Conservation (phyloP, 30 jellyfish, hydroid and myxozoan species). For the Aurelia sp. region DNA sequence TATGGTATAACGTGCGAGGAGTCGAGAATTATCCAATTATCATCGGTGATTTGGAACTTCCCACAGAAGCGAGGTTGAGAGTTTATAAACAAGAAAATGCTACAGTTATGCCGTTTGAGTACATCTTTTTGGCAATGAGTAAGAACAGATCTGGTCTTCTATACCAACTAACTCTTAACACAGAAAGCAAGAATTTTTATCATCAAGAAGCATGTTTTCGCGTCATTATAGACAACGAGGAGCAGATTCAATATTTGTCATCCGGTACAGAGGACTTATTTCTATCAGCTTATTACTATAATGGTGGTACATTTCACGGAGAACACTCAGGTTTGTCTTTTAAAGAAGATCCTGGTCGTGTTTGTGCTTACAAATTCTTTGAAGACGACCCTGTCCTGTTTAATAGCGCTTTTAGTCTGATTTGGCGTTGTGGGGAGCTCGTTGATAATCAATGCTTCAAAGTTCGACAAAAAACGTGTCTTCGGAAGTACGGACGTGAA, state of each 20-base stretch:
- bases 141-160: slow-evolving; percentile 61
- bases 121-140: slow-evolving; percentile 59
- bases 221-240: slow-evolving; percentile 13
- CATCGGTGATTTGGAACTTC: slow-evolving; percentile 82
- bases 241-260: slow-evolving; percentile 63
- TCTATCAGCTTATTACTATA: slow-evolving; percentile 79
- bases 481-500: slow-evolving; percentile 26
- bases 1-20: slow-evolving; percentile 83
- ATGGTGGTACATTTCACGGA: slow-evolving; percentile 75
- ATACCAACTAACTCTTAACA: slow-evolving; percentile 51
- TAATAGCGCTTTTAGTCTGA: slow-evolving; percentile 40
- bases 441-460: slow-evolving; percentile 59
- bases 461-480: slow-evolving; percentile 24
- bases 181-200: slow-evolving; percentile 63
- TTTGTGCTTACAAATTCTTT: slow-evolving; percentile 85
- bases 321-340: slow-evolving; percentile 85
- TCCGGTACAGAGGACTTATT: slow-evolving; percentile 92
- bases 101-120: slow-evolving; percentile 56
- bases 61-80: slow-evolving; percentile 48
- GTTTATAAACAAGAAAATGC: slow-evolving; percentile 57
- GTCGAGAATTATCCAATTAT: slow-evolving; percentile 73
- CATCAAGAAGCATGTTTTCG: slow-evolving; percentile 83
- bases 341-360: slow-evolving; percentile 67
- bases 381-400: slow-evolving; percentile 82
- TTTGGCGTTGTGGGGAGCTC: slow-evolving; percentile 86